Conservation (phyloP, 2,113 vertebrate species). For the Ahaetulla prasina region DNA sequence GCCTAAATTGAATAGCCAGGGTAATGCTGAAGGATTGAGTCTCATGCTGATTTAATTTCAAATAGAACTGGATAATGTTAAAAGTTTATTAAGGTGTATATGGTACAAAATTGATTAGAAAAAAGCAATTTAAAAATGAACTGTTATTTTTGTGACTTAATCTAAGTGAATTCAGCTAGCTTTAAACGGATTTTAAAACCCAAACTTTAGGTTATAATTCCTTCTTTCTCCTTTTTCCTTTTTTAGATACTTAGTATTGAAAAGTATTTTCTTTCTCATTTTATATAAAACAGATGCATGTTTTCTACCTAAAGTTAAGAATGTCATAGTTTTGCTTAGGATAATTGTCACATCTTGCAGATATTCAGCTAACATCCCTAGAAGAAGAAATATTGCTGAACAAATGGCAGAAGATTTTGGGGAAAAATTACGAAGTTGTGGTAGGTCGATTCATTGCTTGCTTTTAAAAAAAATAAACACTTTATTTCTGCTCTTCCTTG, state of each 20-base stretch:
- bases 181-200: not conserved
- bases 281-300: not conserved
- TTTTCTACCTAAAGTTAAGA: not conserved
- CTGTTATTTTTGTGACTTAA: not conserved
- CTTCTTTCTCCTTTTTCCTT: not conserved
- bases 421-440: conserved; percentile 84
- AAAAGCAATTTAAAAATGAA: not conserved
- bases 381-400: conserved; percentile 58
- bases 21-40: not conserved
- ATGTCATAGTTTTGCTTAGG: conserved; percentile 27
- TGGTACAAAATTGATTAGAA: not conserved
- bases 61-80: not conserved
- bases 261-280: not conserved
- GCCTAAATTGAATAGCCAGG: not conserved
- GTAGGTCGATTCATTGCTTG: conserved; percentile 69
- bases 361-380: conserved; percentile 43
- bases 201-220: not conserved
- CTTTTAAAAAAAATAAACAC: not conserved
- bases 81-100: not conserved
- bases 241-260: not conserved
- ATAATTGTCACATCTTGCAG: conserved; percentile 45
- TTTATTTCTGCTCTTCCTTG: not conserved
- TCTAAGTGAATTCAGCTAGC: not conserved
- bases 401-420: conserved; percentile 87
- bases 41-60: not conserved